phyloP scores from a whole-genome alignment of 2,797 vertebrate species.

The Corythornis leucogaster region DNA sequence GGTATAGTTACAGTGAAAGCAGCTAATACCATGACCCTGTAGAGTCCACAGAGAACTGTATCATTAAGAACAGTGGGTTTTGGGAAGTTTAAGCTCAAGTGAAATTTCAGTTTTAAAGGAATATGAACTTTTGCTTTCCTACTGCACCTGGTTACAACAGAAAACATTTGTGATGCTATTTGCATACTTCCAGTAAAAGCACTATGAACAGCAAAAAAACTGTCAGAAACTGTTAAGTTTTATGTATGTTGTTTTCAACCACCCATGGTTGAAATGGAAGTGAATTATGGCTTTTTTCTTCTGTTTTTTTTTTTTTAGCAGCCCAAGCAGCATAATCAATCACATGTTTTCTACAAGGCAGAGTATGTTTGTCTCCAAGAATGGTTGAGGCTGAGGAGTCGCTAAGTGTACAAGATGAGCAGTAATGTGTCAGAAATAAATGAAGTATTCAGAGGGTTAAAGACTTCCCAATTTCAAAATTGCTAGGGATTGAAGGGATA shows the following conservation, averaged over 20 bases:
- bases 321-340: not conserved
- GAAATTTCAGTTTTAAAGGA: not conserved
- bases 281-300: not conserved
- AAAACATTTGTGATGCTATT: not conserved
- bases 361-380: not conserved
- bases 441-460: rapidly evolving
- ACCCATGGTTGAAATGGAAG: not conserved
- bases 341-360: not conserved
- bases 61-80: not conserved
- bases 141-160: not conserved
- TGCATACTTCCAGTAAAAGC: not conserved
- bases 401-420: not conserved
- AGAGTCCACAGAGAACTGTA: rapidly evolving
- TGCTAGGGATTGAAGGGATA: not conserved
- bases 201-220: not conserved
- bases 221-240: not conserved
- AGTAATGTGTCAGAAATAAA: rapidly evolving
- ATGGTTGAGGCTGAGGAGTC: not conserved
- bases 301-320: not conserved
- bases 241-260: not conserved
- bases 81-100: not conserved
- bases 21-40: not conserved
- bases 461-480: not conserved
- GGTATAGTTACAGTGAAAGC: not conserved
- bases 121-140: not conserved